A percentile compares a stretch with the other conserved stretches of the same genome.
Conservation (phyloP, 2,113 vertebrate species). For the Chiloscyllium plagiosum region DNA sequence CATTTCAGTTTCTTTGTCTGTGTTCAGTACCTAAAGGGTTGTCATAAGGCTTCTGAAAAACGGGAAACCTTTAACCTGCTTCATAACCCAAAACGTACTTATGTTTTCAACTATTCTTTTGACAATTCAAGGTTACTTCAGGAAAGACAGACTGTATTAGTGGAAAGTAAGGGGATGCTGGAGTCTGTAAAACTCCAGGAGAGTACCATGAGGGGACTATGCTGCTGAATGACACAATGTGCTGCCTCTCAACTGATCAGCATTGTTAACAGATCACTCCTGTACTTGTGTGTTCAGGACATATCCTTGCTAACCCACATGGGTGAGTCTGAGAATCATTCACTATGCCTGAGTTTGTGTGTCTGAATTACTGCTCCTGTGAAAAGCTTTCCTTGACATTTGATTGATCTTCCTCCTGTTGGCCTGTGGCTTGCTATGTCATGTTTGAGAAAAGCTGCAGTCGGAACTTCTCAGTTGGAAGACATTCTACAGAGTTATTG, state of each 20-base stretch:
- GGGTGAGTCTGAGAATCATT: background rate
- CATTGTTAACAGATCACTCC: background rate
- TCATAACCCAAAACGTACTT: background rate
- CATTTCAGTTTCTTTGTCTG: conserved; percentile 73
- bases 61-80: background rate
- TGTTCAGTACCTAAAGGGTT: conserved; percentile 62
- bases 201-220: background rate
- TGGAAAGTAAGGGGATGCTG: background rate
- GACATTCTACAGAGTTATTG: background rate
- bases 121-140: background rate
- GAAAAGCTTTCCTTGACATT: background rate
- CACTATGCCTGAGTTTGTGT: background rate
- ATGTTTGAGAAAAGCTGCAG: background rate
- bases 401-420: background rate
- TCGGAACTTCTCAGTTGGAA: too few relatives aligned
- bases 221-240: background rate
- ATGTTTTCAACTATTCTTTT: background rate
- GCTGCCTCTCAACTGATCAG: background rate
- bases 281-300: background rate
- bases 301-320: background rate
- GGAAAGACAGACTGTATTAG: background rate
- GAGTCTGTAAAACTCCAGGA: background rate
- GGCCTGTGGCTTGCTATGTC: background rate
- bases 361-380: background rate
- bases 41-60: background rate